phyloP scores from a whole-genome alignment of 2,888 invertebrate genomes.

The Hydraecia micacea region DNA sequence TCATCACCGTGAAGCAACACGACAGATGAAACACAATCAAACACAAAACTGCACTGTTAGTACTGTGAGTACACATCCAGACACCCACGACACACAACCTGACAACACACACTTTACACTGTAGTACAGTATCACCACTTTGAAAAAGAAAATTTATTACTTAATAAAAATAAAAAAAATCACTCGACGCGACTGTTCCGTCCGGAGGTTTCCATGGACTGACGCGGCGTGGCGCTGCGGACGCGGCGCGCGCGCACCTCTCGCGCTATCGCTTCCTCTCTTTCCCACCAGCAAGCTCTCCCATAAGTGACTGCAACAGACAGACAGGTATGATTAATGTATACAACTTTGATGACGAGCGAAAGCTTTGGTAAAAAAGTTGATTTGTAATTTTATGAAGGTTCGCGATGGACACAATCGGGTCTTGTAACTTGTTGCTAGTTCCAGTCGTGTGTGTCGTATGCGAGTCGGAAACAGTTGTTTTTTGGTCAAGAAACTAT shows the following conservation, averaged over 20 bases:
- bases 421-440: conserved; percentile 42
- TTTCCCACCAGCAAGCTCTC: conserved; percentile 16
- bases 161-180: background rate
- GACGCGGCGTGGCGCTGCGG: conserved; percentile 73
- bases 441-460: conserved; percentile 43
- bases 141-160: background rate
- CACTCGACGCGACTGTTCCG: conserved; percentile 61
- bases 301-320: conserved; percentile 67
- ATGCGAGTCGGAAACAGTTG: conserved; percentile 38
- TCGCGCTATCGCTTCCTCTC: conserved; percentile 45
- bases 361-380: conserved; percentile 77
- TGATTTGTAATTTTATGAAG: conserved; percentile 73
- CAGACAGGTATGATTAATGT: conserved; percentile 73
- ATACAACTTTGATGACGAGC: conserved; percentile 70
- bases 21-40: conserved; percentile 49
- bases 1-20: conserved; percentile 53
- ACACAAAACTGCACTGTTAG: conserved; percentile 53
- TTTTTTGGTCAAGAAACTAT: conserved; percentile 40
- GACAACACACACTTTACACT: conserved; percentile 52
- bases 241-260: conserved; percentile 65
- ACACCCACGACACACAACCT: conserved; percentile 39
- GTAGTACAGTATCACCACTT: conserved; percentile 23
- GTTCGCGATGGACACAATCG: conserved; percentile 62
- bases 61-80: conserved; percentile 51
- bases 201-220: conserved; percentile 71